A percentile compares a stretch with the other conserved stretches of the same genome.
phyloP scores from a whole-genome alignment of 35 echinoderm and acorn worm species.

The Lytechinus variegatus region DNA sequence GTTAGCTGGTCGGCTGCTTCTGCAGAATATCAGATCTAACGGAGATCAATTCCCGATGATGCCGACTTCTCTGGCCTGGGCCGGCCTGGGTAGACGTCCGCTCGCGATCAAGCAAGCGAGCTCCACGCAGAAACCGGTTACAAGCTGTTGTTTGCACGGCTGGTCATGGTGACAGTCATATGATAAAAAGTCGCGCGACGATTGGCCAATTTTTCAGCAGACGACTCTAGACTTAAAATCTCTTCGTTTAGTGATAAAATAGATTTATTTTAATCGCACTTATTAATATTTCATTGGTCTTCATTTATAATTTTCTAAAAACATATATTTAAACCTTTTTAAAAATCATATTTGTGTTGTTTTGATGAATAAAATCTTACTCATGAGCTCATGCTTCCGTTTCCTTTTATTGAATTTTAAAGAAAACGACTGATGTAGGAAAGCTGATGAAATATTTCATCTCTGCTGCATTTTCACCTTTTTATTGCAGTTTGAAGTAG shows the following conservation, averaged over 20 bases:
- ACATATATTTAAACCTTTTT: too few species aligned
- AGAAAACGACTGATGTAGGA: neutral
- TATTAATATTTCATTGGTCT: too few species aligned
- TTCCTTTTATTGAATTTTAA: too few species aligned
- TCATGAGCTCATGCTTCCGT: too few species aligned
- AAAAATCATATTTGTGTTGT: too few species aligned
- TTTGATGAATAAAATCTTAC: too few species aligned
- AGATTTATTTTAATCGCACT: neutral
- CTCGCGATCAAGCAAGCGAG: neutral
- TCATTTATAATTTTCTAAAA: too few species aligned
- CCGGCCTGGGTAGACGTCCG: neutral
- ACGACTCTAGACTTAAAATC: neutral
- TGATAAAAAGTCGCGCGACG: neutral
- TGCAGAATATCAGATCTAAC: neutral
- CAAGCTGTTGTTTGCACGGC: slow-evolving; percentile 39
- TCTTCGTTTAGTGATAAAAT: neutral
- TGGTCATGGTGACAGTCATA: slow-evolving; percentile 59
- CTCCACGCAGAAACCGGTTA: neutral
- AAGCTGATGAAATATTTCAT: neutral
- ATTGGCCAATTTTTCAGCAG: slow-evolving; percentile 31
- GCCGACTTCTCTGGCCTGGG: neutral
- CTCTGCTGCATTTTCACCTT: neutral
- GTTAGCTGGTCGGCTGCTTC: neutral
- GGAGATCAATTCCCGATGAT: neutral
- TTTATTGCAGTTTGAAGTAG: neutral